These are phyloP conservation scores for Nymphalis urticae DNA, from an alignment of 2,888 invertebrate species.

Conservation along the genomic window DNA sequence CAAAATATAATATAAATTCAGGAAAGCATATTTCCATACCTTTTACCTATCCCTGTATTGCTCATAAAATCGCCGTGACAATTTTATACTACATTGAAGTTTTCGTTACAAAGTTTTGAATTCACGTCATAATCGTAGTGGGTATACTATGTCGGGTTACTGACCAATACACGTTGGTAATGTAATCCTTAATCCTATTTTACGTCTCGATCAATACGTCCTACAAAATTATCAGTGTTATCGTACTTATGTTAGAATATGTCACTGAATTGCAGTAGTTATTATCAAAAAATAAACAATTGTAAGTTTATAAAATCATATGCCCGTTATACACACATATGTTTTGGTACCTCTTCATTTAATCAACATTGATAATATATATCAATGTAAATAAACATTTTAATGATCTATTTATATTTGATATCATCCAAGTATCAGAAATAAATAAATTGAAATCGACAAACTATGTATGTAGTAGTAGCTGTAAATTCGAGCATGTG, in stretches of 20 bases:
- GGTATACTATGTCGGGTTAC: neutral
- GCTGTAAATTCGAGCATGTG: constrained; percentile 1
- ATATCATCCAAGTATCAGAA: too few relatives aligned
- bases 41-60: too few relatives aligned
- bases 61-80: too few relatives aligned
- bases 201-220: neutral
- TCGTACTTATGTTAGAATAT: neutral
- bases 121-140: neutral
- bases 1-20: too few relatives aligned
- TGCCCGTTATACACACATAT: neutral
- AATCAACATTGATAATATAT: constrained; percentile 33
- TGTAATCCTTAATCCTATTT: constrained; percentile 1
- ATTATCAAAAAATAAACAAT: neutral
- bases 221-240: neutral
- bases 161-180: constrained; percentile 1
- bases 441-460: too few relatives aligned
- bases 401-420: too few relatives aligned
- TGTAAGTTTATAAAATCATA: neutral
- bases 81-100: too few relatives aligned
- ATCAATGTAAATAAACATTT: constrained; percentile 46
- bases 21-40: too few relatives aligned
- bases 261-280: neutral
- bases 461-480: too few relatives aligned
- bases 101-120: neutral
- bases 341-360: neutral